Percentiles rank a stretch among this genome's conserved stretches.
Evolutionary conservation across 2,797 vertebrate species (phyloP).

Genomic region (Hafferia zeledoni): DNA sequence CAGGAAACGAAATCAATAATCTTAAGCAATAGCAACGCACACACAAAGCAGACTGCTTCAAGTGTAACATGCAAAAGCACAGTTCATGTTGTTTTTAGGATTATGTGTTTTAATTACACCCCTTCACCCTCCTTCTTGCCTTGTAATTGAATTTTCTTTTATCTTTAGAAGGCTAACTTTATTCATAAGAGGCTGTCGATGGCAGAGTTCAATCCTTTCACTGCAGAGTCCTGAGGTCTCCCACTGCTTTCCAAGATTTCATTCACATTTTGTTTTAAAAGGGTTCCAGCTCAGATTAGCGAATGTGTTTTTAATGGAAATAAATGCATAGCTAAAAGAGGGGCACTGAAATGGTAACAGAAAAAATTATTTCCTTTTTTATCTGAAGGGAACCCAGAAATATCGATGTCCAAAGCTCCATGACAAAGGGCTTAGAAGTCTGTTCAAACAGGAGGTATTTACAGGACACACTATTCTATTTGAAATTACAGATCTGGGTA

Average conservation of each 20-base stretch:
- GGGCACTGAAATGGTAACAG: background rate
- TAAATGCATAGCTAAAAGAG: background rate
- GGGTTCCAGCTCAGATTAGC: background rate
- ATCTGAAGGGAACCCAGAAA: background rate
- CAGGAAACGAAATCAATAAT: constrained; percentile 50
- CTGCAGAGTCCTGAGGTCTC: background rate
- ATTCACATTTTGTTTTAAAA: background rate
- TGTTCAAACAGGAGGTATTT: background rate
- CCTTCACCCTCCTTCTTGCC: background rate
- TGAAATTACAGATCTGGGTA: background rate
- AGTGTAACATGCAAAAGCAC: constrained; percentile 15
- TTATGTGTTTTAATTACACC: constrained; percentile 55
- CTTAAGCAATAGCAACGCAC: constrained; percentile 14
- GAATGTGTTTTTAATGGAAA: background rate
- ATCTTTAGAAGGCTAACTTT: constrained; percentile 32
- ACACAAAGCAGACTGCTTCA: constrained; percentile 9
- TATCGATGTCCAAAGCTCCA: background rate
- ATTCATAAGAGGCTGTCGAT: constrained; percentile 10
- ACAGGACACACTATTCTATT: background rate
- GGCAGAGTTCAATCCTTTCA: constrained; percentile 16
- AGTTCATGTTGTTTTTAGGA: constrained; percentile 17
- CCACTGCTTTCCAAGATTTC: constrained; percentile 12
- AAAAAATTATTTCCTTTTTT: background rate
- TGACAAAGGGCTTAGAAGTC: background rate
- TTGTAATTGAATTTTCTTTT: constrained; percentile 54